A percentile compares a stretch with the other conserved stretches of the same genome.
Evolutionary conservation across 1,140 invertebrate genomes (phyloP).

Genomic region (Brachionus angularis): DNA sequence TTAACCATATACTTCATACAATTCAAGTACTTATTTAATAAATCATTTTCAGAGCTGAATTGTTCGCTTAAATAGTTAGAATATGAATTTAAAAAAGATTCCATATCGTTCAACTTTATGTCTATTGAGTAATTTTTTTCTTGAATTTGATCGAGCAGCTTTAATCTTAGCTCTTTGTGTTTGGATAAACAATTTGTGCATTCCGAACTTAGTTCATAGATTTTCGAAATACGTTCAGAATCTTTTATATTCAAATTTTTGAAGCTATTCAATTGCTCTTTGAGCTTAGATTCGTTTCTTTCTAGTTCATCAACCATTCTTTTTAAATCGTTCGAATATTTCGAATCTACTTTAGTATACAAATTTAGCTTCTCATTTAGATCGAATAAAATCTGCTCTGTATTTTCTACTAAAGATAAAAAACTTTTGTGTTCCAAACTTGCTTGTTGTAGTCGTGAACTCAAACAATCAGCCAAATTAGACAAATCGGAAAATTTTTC

Average conservation of each 20-base stretch:
- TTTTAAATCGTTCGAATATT: not conserved
- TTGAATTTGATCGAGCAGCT: conserved; percentile 5
- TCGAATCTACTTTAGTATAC: not conserved
- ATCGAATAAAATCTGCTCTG: not conserved
- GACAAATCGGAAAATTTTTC: not conserved
- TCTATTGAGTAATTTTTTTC: conserved; percentile 3
- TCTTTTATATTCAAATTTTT: conserved; percentile 20
- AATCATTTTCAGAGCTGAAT: not conserved
- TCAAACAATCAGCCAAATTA: not conserved
- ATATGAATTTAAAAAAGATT: not conserved
- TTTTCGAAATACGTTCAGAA: not conserved
- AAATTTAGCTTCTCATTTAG: not conserved
- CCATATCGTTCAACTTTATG: conserved; percentile 14
- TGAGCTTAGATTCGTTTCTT: not conserved
- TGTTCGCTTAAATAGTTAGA: not conserved
- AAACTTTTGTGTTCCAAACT: not conserved
- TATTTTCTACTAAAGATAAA: not conserved
- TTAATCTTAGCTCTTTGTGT: not conserved
- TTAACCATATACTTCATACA: not conserved
- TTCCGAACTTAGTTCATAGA: not conserved
- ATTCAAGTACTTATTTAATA: not conserved
- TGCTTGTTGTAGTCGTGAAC: not conserved
- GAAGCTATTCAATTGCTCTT: not conserved
- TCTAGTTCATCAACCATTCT: not conserved
- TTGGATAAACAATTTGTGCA: not conserved